Evolutionary conservation across 2,113 vertebrate species (phyloP), one percentile per base, ranked within the genome.

Genomic region (Planiliza haematocheilus): DNA sequence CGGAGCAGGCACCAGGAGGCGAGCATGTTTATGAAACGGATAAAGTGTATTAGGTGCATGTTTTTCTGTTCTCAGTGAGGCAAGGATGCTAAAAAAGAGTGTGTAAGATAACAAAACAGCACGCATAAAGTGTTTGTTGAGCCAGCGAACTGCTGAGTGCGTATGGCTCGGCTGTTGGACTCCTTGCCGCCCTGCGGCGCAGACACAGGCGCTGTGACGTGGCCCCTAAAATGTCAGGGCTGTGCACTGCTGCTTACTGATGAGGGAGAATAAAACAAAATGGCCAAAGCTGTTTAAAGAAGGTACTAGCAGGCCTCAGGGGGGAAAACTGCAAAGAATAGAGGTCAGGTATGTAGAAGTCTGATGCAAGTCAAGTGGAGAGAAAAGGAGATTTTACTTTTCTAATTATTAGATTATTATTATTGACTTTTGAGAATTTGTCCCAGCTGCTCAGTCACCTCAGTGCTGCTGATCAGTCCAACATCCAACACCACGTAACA

Each of bases 161-260:
- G 17, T 66, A 34, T 46, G 77, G 49, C 61, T 67, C 8, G 34
- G 38, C 74, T 80, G 75, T 12, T 56, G 81, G 80, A 85, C 82
- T 70, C 69, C 58, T 68, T 41, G 76, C 67, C 64, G 73, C 59
- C 75, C 70, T 70, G 81, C 21, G 11, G 81, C 38, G 46, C 75
- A 65, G 83, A 63, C 58, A 51, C 73, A 37, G 78, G 75, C 73
- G 18, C 18, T 62, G 74, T 81, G 83, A 83, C 77, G 51, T 84
- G 74, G 88, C 80, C 68, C 77, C 30, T 64, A 59, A 77, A 88
- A 77, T 73, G 74, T 82, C 74, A 86, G 76, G 63, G 60, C 60
- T 71, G 59, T 68, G 69, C 51, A 39, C 66, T 81, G 51, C 67
- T 70, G 74, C 66, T 56, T 64, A 50, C 51, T 66, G 71, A 69